Percentiles rank a stretch among this genome's conserved stretches.
phyloP scores from a whole-genome alignment of 2,113 vertebrate species.

The Pluvialis apricaria region DNA sequence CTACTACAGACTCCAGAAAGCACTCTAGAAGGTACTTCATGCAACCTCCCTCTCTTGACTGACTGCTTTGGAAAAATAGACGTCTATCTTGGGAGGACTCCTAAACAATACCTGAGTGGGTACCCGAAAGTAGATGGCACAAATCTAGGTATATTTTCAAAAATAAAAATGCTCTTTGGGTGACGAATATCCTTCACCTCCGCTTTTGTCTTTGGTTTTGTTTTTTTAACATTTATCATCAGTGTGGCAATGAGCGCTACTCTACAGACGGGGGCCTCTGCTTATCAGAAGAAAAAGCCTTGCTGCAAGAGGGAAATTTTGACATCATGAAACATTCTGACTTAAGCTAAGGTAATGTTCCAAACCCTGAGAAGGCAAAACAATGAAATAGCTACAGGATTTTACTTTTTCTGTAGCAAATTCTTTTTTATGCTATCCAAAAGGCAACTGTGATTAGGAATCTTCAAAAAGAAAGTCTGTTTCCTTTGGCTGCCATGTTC shows the following conservation, averaged over 20 bases:
- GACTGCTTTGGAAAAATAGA: not conserved
- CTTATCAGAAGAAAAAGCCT: not conserved
- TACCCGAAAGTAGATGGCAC: not conserved
- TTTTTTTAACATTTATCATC: not conserved
- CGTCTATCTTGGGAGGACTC: not conserved
- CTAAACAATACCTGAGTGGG: not conserved
- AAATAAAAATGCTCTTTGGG: not conserved
- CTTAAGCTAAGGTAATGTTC: not conserved
- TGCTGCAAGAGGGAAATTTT: not conserved
- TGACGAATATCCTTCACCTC: not conserved
- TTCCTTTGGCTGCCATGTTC: not conserved
- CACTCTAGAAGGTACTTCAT: not conserved
- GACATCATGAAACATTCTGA: not conserved
- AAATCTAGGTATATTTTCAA: not conserved
- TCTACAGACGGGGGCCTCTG: not conserved
- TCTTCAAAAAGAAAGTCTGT: not conserved
- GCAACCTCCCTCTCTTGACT: not conserved
- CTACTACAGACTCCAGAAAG: not conserved
- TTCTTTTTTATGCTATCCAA: not conserved
- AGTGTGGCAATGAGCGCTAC: rapidly evolving
- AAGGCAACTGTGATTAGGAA: not conserved
- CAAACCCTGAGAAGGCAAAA: not conserved
- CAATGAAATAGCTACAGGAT: not conserved
- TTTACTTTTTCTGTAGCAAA: not conserved
- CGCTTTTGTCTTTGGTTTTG: not conserved